A percentile compares a stretch with the other conserved stretches of the same genome.
Conservation (phyloP, 2,888 invertebrate species). For the Nymphalis polychloros region DNA sequence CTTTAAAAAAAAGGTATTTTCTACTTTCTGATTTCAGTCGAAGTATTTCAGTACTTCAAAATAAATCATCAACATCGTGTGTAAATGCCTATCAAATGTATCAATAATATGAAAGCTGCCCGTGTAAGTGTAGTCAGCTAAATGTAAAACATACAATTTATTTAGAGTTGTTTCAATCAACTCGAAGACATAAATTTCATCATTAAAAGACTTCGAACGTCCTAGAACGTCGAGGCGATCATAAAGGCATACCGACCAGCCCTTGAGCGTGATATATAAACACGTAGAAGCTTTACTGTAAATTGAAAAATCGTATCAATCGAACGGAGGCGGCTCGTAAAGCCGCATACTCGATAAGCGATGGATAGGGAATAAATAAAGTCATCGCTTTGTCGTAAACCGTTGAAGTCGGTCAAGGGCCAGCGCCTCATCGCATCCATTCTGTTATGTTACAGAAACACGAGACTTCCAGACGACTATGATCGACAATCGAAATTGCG, state of each 20-base stretch:
- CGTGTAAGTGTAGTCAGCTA: no score
- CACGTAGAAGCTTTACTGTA: constrained; percentile 44
- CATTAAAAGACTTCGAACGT: background rate
- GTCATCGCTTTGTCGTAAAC: constrained; percentile 39
- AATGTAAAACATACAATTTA: no score
- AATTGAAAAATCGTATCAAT: constrained; percentile 45
- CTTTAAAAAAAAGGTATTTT: background rate
- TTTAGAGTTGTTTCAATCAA: background rate
- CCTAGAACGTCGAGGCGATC: constrained; percentile 2
- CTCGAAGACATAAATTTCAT: background rate
- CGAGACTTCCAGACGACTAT: constrained; percentile 6
- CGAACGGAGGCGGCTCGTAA: constrained; percentile 40
- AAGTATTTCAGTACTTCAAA: no score
- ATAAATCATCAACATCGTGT: no score
- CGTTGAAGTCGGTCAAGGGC: constrained; percentile 32
- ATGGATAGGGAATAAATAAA: constrained; percentile 46
- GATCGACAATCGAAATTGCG: constrained; percentile 13
- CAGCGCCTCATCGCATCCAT: background rate
- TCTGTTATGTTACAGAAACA: constrained; percentile 19
- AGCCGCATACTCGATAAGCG: constrained; percentile 47
- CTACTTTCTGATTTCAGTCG: background rate
- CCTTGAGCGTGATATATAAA: constrained; percentile 16
- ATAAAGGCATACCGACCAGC: constrained; percentile 35
- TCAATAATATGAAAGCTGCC: no score
- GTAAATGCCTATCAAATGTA: no score